phyloP scores from a whole-genome alignment of 2,113 vertebrate genomes.

The Brevimyrus niger region DNA sequence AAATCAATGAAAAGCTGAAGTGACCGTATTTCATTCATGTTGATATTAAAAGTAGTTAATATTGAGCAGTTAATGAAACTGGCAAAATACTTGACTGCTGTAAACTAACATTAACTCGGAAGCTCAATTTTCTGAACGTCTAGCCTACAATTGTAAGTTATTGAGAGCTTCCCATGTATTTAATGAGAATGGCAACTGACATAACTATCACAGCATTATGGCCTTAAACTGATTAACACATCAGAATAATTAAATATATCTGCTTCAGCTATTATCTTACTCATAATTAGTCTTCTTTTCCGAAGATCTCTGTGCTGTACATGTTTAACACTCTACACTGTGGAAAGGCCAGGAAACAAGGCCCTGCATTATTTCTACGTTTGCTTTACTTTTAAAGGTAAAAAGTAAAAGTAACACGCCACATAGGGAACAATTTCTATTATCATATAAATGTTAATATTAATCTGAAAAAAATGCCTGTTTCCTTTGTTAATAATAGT shows the following conservation, averaged over 20 bases:
- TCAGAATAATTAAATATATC: neutral
- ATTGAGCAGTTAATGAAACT: neutral
- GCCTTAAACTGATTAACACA: neutral
- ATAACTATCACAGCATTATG: neutral
- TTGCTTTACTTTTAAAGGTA: neutral
- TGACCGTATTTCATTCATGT: neutral
- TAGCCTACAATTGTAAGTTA: neutral
- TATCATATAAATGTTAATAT: neutral
- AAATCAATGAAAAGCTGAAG: neutral
- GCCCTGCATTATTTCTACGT: neutral
- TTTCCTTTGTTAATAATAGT: neutral
- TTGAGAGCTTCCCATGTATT: neutral
- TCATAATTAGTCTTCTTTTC: neutral
- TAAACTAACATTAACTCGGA: neutral
- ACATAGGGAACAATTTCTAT: neutral
- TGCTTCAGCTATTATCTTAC: neutral
- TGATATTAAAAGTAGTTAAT: neutral
- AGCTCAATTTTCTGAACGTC: neutral
- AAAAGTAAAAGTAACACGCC: neutral
- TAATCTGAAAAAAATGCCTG: neutral
- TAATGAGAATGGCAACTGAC: neutral
- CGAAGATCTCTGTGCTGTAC: neutral
- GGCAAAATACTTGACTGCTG: neutral
- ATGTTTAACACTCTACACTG: neutral
- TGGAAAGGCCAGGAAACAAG: neutral